Conservation (phyloP, 1,140 invertebrate genomes). For the Platyura marginata region DNA sequence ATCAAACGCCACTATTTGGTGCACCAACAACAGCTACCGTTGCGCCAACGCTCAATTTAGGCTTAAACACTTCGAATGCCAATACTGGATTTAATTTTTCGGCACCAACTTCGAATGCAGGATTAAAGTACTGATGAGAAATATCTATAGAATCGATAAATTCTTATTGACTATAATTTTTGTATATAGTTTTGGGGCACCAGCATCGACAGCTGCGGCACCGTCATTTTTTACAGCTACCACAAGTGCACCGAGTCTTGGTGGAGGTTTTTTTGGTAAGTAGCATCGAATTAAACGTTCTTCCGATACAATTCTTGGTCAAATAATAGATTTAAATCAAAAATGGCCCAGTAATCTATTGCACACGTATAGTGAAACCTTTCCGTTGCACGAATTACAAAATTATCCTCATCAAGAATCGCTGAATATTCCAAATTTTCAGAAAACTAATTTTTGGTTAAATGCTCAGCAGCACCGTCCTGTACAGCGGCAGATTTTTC, state of each 20-base stretch:
- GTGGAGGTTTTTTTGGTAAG: conserved; percentile 6
- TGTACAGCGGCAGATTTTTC: not conserved
- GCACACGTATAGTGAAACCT: not conserved
- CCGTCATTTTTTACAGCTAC: conserved; percentile 3
- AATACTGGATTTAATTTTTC: conserved; percentile 11
- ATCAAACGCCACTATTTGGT: conserved; percentile 10
- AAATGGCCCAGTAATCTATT: not conserved
- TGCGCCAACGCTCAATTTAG: conserved; percentile 4
- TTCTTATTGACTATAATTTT: conserved; percentile 11
- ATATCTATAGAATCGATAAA: no score
- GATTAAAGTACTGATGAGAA: conserved; percentile 13
- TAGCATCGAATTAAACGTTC: not conserved
- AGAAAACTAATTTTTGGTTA: no score
- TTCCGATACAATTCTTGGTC: not conserved
- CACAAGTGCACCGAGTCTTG: not conserved
- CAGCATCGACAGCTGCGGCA: conserved; percentile 5
- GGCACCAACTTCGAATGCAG: conserved; percentile 5
- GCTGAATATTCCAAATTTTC: no score
- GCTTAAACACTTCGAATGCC: conserved; percentile 7
- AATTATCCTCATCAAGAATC: not conserved
- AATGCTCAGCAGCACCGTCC: no score
- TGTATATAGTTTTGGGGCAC: conserved; percentile 17
- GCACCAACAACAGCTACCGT: conserved; percentile 6
- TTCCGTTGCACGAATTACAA: not conserved
- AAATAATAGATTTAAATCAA: conserved; percentile 4